Evolutionary conservation across 2,797 vertebrate genomes (phyloP), one percentile per base, ranked within the genome.

Genomic region (Gila robusta): DNA sequence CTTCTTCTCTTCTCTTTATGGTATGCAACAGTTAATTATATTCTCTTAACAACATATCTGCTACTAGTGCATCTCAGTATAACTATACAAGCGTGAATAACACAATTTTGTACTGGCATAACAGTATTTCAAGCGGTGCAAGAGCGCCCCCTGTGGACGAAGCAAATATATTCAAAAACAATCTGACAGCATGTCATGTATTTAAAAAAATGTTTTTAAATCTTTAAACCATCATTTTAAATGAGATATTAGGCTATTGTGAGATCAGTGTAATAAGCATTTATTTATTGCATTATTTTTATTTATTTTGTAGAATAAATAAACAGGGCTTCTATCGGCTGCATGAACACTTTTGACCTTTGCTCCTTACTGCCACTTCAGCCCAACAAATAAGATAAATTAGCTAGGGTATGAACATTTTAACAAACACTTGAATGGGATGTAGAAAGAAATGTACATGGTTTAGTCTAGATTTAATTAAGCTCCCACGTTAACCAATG

Each of bases 91-190:
- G 12, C 59, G 10, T 49, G 28, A 71, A 47, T 79, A 9, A 23
- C 47, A 70, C 47, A 17, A 6, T 78, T 62, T 62, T 44, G 12
- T 26, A 26, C 35, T 41, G 76, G 14, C 19, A 2, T 35, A 56
- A 47, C 16, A 39, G 23, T 14, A 66, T 28, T 81, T 81, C 35
- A 77, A 79, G n/a, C 44, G 32, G 77, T 67, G 35, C 70, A 85
- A 86, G 41, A 85, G 88, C 70, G 54, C 88, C 89, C 84, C 74
- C 89, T 89, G 44, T 86, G 62, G 86, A 72, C 17, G 12, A 79
- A 49, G 5, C 5, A 11, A 39, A n/a, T 78, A 6, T n/a, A 35
- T 71, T 47, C 4, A 62, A 5, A 59, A 62, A n/a, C 49, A 19
- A 39, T 39, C 1, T 39, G n/a, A 67, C 32, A 39, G 11, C 14